Percentiles rank a stretch among this genome's conserved stretches.
Conservation (phyloP, 2,888 invertebrate species). For the Capitulum mitella region DNA sequence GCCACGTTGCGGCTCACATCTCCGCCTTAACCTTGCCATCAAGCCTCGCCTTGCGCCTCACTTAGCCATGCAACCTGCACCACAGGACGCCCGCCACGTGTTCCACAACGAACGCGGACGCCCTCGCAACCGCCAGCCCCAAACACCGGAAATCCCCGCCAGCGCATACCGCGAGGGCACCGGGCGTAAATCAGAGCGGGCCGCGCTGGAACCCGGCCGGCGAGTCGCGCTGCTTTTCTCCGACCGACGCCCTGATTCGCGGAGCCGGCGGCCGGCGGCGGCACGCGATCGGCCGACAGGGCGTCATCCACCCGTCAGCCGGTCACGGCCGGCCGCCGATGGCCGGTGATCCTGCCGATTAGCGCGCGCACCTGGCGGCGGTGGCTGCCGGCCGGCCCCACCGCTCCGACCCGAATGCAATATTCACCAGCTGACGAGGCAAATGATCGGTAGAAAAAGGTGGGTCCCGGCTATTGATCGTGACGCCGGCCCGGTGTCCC, state of each 20-base stretch:
- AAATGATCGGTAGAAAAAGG: slow-evolving; percentile 8
- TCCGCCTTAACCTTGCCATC: too few species aligned
- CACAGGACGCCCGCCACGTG: too few species aligned
- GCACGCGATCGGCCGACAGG: background rate
- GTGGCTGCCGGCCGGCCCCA: background rate
- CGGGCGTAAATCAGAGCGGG: too few species aligned
- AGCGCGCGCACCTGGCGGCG: background rate
- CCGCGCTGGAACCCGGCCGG: background rate
- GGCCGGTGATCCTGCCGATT: background rate
- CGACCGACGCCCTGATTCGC: background rate
- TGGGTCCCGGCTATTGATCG: background rate
- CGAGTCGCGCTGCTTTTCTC: background rate
- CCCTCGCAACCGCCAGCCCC: too few species aligned
- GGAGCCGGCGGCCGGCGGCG: background rate
- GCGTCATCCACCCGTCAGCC: background rate
- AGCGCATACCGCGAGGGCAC: too few species aligned
- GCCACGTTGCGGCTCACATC: too few species aligned
- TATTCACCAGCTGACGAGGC: background rate
- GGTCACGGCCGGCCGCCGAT: background rate
- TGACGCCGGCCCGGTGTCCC: background rate
- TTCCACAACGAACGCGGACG: too few species aligned
- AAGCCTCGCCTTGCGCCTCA: too few species aligned
- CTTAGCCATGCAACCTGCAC: too few species aligned
- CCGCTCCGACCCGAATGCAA: background rate
- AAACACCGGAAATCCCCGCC: too few species aligned